These are phyloP conservation scores for Gisinianus flammeolus DNA, from an alignment of 2,888 invertebrate genomes.

Conservation along the genomic window DNA sequence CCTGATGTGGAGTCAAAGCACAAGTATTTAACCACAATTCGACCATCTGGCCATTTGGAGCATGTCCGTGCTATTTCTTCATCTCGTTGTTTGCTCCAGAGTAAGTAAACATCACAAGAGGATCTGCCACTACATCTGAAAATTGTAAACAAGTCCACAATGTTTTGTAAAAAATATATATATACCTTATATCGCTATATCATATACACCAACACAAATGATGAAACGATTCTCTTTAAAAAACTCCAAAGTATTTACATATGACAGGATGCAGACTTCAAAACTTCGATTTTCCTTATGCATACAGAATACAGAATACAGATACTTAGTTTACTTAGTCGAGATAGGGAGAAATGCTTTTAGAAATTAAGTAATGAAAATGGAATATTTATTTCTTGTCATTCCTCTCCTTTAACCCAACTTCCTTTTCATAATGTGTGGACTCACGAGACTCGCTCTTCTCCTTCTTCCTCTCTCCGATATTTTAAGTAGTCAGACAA, in stretches of 20 bases:
- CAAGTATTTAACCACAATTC: slow-evolving; percentile 54
- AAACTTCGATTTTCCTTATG: no score
- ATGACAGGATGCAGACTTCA: no score
- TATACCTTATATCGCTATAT: neutral
- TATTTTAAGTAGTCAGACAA: neutral
- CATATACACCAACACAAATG: neutral
- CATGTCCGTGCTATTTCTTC: slow-evolving; percentile 54
- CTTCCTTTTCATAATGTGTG: slow-evolving; percentile 5
- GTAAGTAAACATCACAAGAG: slow-evolving; percentile 50
- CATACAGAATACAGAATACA: no score
- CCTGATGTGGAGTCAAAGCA: slow-evolving; percentile 53
- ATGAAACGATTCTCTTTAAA: no score
- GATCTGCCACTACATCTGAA: slow-evolving; percentile 56
- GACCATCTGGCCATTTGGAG: slow-evolving; percentile 54
- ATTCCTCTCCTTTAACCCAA: slow-evolving; percentile 6
- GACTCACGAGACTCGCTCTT: no score
- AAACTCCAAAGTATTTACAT: no score
- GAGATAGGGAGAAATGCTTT: no score
- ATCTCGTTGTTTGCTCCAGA: slow-evolving; percentile 48
- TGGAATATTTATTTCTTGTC: slow-evolving; percentile 21
- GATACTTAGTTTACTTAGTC: no score
- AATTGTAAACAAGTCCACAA: neutral
- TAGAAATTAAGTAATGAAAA: slow-evolving; percentile 11
- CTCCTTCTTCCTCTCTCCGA: neutral
- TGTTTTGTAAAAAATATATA: neutral